Evolutionary conservation across 2,888 invertebrate genomes (phyloP).

Genomic region (Synanthedon vespiformis): DNA sequence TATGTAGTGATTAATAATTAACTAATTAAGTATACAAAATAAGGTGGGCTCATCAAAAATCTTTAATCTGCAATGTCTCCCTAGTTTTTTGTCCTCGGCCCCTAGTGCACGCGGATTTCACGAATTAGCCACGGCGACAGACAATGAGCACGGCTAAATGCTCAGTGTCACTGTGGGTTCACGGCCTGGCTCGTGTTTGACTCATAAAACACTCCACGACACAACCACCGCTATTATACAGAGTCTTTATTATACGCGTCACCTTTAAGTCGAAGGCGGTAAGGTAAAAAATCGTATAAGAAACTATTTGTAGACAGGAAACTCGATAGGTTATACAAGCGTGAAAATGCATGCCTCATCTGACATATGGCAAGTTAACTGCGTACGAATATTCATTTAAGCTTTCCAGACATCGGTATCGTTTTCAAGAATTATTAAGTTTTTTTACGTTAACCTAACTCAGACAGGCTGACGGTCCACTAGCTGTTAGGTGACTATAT

Average conservation of each 20-base stretch:
- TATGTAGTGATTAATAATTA: no score
- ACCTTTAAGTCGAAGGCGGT: conserved; percentile 4
- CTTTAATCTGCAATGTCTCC: not conserved
- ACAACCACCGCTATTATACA: conserved; percentile 17
- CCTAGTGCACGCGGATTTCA: conserved; percentile 58
- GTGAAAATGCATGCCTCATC: conserved; percentile 42
- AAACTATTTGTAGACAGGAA: not conserved
- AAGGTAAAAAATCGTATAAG: conserved; percentile 8
- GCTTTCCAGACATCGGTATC: conserved; percentile 23
- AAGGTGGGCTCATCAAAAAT: no score
- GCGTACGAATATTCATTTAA: conserved; percentile 37
- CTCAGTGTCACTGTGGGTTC: conserved; percentile 44
- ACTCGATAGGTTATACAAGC: conserved; percentile 22
- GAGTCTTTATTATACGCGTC: no score
- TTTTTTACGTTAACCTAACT: no score
- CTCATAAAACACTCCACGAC: conserved; percentile 46
- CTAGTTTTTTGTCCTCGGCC: conserved; percentile 25
- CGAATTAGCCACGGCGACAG: conserved; percentile 63
- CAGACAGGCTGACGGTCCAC: no score
- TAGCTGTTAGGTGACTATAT: no score
- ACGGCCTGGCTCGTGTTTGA: conserved; percentile 36
- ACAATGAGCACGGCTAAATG: conserved; percentile 55
- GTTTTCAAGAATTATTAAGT: no score
- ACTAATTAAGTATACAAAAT: no score
- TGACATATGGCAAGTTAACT: conserved; percentile 34